Evolutionary conservation across 1,140 invertebrate species (phyloP), one percentile per base, ranked within the genome.

Genomic region (Eriocheir sinensis): DNA sequence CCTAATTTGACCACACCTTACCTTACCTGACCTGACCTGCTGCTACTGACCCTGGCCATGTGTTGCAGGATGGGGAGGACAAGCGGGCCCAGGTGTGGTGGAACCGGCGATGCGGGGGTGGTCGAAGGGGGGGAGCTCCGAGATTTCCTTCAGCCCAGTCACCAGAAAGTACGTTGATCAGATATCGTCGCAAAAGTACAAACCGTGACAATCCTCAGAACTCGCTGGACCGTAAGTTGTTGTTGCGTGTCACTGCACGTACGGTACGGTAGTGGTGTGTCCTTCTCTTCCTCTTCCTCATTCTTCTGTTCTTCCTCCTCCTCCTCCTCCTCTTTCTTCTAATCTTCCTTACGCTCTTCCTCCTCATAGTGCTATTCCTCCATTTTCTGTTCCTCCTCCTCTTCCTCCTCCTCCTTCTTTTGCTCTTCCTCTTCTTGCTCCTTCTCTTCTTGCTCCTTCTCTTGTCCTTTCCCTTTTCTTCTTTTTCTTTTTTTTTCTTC

Each of bases 181-280:
- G 94, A 94, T 94, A 94, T 53, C 94, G 94, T 94, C 94, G 94
- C 89, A 94, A 94, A 94, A 94, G 94, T 91, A 88, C 94, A 91
- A 86, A 94, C 53, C 89, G 94, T 91, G 48, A 48, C 72, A 94
- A 72, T 91, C 83, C 40, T 90, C 53, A 91, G 90, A 90, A 86
- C 12, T 79, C 36, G 34, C 81, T 41, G 89, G 89, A 91, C 89
- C 89, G 94, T 94, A 94, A 94, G 94, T 91, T 91, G 89, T 89
- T n/a, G 88, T 93, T 86, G 91, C 93, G 93, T 94, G 94, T 94
- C 94, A 94, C 94, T 94, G 94, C 94, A 91, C 89, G 79, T 94
- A 86, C 40, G 85, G 44, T 91, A n/a, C 93, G 53, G 38, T 60
- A 53, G 81, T 91, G 41, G 60, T 83, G 41, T 88, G 91, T 92